Evolutionary conservation across 35 echinoderm and acorn worm genomes (phyloP).

Genomic region (Heliocidaris tuberculata): DNA sequence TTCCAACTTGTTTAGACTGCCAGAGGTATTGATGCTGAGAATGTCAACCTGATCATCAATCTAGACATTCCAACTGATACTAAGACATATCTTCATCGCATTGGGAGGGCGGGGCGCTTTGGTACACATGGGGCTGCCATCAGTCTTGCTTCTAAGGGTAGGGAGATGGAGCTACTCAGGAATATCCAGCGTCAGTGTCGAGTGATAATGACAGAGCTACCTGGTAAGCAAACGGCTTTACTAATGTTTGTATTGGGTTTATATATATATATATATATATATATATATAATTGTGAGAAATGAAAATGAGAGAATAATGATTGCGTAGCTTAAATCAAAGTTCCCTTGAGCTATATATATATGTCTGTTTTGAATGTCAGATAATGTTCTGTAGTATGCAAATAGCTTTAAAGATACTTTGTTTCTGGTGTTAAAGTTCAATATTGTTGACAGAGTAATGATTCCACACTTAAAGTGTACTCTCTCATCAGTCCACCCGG

Average conservation of each 20-base stretch:
- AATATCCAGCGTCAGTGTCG: conserved; percentile 75
- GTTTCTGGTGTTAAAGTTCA: not conserved
- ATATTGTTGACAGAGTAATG: not conserved
- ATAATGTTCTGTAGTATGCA: not conserved
- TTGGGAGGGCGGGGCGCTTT: conserved; percentile 90
- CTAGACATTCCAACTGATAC: conserved; percentile 84
- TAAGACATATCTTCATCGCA: conserved; percentile 97
- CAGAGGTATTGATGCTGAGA: conserved; percentile 97
- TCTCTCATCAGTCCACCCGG: not conserved
- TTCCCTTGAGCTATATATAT: too few relatives aligned
- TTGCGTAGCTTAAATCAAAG: too few relatives aligned
- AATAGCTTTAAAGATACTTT: not conserved
- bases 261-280: too few relatives aligned
- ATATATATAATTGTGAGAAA: too few relatives aligned
- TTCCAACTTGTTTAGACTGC: conserved; percentile 73
- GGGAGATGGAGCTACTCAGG: conserved; percentile 66
- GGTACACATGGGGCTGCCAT: conserved; percentile 87
- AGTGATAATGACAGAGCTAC: conserved; percentile 59
- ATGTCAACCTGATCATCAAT: conserved; percentile 93
- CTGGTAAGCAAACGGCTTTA: conserved; percentile 56
- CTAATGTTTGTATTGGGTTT: not conserved
- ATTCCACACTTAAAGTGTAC: not conserved
- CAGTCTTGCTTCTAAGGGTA: conserved; percentile 72
- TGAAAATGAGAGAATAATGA: too few relatives aligned
- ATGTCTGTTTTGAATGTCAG: not conserved